These are phyloP conservation scores for Ctena decussata DNA, from an alignment of 2,888 invertebrate genomes.

Conservation along the genomic window DNA sequence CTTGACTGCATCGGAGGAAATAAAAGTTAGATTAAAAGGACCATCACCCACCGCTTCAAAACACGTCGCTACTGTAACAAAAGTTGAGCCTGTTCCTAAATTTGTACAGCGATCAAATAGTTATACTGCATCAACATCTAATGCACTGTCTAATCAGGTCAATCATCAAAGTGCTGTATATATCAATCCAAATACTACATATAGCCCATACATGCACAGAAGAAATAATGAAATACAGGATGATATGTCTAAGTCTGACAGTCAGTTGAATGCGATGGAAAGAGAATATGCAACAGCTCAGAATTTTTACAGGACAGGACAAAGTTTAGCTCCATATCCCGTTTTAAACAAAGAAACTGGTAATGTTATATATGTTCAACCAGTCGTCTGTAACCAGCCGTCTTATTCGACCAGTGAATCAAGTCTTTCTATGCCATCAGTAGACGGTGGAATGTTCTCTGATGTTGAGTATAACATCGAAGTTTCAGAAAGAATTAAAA, in stretches of 20 bases:
- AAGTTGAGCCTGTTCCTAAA: neutral
- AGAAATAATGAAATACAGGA: slow-evolving; percentile 57
- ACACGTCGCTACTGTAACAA: neutral
- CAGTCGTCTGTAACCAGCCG: slow-evolving; percentile 41
- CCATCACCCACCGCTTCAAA: neutral
- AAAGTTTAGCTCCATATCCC: slow-evolving; percentile 50
- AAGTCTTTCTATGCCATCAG: slow-evolving; percentile 51
- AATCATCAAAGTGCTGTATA: slow-evolving; percentile 13
- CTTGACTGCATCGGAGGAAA: slow-evolving; percentile 2
- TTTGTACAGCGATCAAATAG: slow-evolving; percentile 18
- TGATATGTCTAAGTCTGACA: slow-evolving; percentile 80
- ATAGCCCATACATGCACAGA: slow-evolving; percentile 70
- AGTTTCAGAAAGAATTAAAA: slow-evolving; percentile 82
- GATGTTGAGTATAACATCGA: slow-evolving; percentile 84
- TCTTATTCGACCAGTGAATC: neutral
- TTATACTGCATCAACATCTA: neutral
- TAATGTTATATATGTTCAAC: slow-evolving; percentile 62
- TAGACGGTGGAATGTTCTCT: slow-evolving; percentile 82
- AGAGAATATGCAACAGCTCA: slow-evolving; percentile 9
- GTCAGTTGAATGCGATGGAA: slow-evolving; percentile 71
- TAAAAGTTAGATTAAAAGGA: neutral
- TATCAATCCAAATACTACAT: slow-evolving; percentile 49
- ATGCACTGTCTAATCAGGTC: slow-evolving; percentile 19
- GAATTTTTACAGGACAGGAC: slow-evolving; percentile 8
- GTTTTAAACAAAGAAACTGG: slow-evolving; percentile 60